These are phyloP conservation scores for Hemiscyllium ocellatum DNA, from an alignment of 2,113 vertebrate species.

Conservation along the genomic window DNA sequence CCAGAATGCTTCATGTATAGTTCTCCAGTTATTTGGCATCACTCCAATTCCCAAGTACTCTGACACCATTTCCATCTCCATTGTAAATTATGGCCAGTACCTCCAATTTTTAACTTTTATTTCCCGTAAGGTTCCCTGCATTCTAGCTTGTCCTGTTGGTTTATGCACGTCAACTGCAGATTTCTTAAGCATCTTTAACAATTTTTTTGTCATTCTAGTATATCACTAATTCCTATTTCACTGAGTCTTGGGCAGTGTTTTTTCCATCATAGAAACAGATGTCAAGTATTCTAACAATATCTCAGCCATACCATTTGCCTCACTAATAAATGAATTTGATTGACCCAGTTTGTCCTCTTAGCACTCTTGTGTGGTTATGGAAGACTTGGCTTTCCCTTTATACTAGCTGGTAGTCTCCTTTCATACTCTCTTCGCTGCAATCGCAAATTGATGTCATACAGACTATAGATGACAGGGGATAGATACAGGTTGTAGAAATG, in stretches of 20 bases:
- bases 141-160: neutral
- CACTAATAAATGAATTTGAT: neutral
- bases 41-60: too few species aligned
- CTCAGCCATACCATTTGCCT: neutral
- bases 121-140: neutral
- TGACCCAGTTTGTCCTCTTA: neutral
- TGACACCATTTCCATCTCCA: too few species aligned
- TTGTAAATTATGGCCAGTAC: neutral
- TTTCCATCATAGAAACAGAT: neutral
- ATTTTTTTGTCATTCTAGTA: neutral
- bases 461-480: neutral
- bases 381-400: neutral
- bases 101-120: neutral
- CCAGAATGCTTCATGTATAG: neutral
- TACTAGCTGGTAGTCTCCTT: neutral
- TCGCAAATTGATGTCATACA: neutral
- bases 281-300: neutral
- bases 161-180: neutral
- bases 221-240: neutral
- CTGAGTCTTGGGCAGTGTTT: neutral
- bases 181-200: neutral
- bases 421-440: neutral
- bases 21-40: too few species aligned
- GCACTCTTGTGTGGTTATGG: neutral
- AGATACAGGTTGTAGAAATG: neutral